Conservation (phyloP, 2,113 vertebrate species). For the Rattus norvegicus region GRCr8 NC_086019.1:109903501-109904000, state of each 20-base stretch:
- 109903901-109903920: background rate
- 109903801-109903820: background rate
- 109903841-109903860: background rate
- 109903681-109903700: background rate
- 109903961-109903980: background rate
- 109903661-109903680: background rate
- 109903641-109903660: background rate
- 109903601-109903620: background rate
- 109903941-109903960: background rate
- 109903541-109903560: background rate
- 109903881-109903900: background rate
- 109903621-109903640: background rate
- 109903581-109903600: background rate
- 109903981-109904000: background rate
- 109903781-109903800: background rate
- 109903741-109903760: background rate
- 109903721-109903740: background rate
- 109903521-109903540: background rate
- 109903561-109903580: background rate
- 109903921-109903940: background rate
- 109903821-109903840: background rate
- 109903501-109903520: background rate
- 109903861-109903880: background rate
- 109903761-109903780: background rate
- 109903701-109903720: background rate